Evolutionary conservation across 2,113 vertebrate genomes (phyloP).

Genomic region (Trematomus loennbergii): DNA sequence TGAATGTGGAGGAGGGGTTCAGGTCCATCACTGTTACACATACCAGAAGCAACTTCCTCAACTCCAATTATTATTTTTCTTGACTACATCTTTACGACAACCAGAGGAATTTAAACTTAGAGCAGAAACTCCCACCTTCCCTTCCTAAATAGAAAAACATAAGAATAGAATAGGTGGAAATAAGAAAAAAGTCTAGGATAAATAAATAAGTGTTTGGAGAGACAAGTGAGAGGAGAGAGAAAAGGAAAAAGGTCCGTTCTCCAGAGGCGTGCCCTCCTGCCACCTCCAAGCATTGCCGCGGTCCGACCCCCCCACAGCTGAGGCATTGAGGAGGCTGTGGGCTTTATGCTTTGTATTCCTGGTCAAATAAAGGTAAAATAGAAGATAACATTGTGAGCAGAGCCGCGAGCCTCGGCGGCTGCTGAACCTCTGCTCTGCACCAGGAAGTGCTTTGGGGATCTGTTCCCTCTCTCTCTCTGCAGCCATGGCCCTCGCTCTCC

Average conservation of each 20-base stretch:
- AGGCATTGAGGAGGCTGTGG: slow-evolving; percentile 69
- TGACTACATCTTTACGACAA: not conserved
- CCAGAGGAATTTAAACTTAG: not conserved
- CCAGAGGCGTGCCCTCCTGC: slow-evolving; percentile 67
- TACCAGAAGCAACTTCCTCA: slow-evolving; percentile 31
- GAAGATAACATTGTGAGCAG: slow-evolving; percentile 36
- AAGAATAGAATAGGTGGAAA: slow-evolving; percentile 24
- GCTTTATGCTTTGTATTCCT: slow-evolving; percentile 56
- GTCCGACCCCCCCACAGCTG: slow-evolving; percentile 68
- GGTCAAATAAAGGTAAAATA: no score
- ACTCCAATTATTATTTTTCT: not conserved
- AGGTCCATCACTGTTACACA: slow-evolving; percentile 21
- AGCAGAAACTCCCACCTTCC: not conserved
- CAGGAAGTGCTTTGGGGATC: slow-evolving; percentile 77
- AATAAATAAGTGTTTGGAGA: slow-evolving; percentile 65
- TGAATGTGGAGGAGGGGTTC: slow-evolving; percentile 26
- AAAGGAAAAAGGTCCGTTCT: slow-evolving; percentile 38
- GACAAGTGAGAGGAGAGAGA: slow-evolving; percentile 1
- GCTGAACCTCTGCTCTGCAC: slow-evolving; percentile 76
- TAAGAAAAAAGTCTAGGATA: slow-evolving; percentile 30
- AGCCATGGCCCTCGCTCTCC: slow-evolving; percentile 62
- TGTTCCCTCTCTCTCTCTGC: slow-evolving; percentile 21
- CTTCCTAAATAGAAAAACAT: not conserved
- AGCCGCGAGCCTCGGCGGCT: slow-evolving; percentile 76
- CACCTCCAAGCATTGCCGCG: slow-evolving; percentile 71